These are phyloP conservation scores for Gibbula magus DNA, from an alignment of 2,888 invertebrate genomes.

Conservation along the genomic window DNA sequence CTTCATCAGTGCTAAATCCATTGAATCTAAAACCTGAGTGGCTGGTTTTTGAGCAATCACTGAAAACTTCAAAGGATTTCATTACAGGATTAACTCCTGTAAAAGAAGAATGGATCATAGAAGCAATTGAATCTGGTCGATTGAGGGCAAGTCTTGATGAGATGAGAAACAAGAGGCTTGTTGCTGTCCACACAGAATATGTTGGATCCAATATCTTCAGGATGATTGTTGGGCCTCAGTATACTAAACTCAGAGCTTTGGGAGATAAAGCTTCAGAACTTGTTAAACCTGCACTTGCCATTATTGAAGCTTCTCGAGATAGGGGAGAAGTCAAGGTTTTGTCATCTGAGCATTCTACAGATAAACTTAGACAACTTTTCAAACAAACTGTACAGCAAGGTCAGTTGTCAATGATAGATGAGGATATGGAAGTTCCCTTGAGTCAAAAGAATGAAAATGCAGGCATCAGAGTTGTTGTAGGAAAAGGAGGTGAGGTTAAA, in stretches of 20 bases:
- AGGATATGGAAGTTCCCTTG: constrained; percentile 31
- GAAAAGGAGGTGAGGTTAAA: constrained; percentile 49
- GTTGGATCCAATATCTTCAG: constrained; percentile 52
- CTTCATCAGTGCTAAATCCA: constrained; percentile 60
- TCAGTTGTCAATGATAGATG: constrained; percentile 15
- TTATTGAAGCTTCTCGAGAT: constrained; percentile 55
- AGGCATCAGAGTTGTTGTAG: constrained; percentile 50
- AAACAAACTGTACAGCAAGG: background rate
- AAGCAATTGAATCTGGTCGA: constrained; percentile 35
- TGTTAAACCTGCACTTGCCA: constrained; percentile 41
- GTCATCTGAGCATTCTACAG: constrained; percentile 30
- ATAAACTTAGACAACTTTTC: background rate
- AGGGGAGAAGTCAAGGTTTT: constrained; percentile 51
- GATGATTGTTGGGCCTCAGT: constrained; percentile 56
- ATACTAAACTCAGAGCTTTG: constrained; percentile 44
- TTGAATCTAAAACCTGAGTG: constrained; percentile 58
- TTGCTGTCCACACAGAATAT: constrained; percentile 39
- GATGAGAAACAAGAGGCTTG: constrained; percentile 44
- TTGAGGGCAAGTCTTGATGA: constrained; percentile 44
- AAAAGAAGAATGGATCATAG: constrained; percentile 49
- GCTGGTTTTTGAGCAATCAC: constrained; percentile 61
- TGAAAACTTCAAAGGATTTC: constrained; percentile 62
- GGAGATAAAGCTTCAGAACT: constrained; percentile 42
- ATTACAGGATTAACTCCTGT: constrained; percentile 63
- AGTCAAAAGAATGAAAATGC: constrained; percentile 37